Base-by-base conservation (phyloP, 2,113 vertebrate species). In the Microcebus jonahi region DNA sequence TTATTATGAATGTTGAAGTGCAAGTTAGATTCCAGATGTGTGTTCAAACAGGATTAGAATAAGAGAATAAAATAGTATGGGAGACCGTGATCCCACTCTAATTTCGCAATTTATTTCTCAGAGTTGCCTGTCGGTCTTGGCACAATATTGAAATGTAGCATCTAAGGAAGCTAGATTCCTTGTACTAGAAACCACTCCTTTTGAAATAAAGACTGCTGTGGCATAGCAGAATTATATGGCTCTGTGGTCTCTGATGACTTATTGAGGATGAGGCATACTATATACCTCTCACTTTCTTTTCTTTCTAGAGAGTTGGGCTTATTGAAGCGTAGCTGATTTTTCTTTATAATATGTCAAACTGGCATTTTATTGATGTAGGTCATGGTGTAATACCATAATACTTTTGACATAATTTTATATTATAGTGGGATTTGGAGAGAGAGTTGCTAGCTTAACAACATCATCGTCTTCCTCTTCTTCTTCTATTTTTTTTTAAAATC, bases 341-440 rank as follows among this genome's bases (percentile, higher is more conserved):
- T 97, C 88, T 97, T 98, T 94, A 96, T 88, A 96, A 95, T 97
- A 76, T 96, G 95, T 98, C 97, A 97, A 97, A 84, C 87, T 96
- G 87, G 87, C 87, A 97, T 95, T 97, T 97, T 97, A 96, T 95
- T 97, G 97, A 98, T 96, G 84, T 90, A 96, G 87, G 92, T 65
- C 73, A 75, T 95, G 27, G 55, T 88, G 29, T 95, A 91, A 95
- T 94, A 84, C 39, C 39, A 42, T 95, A 95, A 94, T 63, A 92
- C 53, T 90, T 97, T 93, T 90, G 83, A 97, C 97, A 80, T 63
- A 81, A 95, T 97, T 97, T 97, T 97, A 91, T 29, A 91, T 84
- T 92, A 57, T 59, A 84, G 86, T 8, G 67, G 90, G 53, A 91
- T 90, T 94, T 96, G 45, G 67, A 53, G 45, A 45, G 20, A 88